Evolutionary conservation across 2,888 invertebrate species (phyloP).

Genomic region (Acanthosoma haemorrhoidale): DNA sequence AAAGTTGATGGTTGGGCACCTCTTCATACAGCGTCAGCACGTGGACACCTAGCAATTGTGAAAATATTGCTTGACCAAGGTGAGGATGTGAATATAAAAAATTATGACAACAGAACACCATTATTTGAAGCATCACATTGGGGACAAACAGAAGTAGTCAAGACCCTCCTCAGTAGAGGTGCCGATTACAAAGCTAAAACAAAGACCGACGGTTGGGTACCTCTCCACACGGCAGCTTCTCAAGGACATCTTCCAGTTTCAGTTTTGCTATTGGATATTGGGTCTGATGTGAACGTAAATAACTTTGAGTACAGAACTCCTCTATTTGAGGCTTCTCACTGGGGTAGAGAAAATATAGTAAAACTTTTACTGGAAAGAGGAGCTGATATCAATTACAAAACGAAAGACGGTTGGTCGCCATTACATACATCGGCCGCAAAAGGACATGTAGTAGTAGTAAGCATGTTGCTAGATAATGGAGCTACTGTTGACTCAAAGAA

Average conservation of each 20-base stretch:
- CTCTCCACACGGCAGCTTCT: not conserved
- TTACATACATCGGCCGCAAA: not conserved
- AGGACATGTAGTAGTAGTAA: not conserved
- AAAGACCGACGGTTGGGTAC: not conserved
- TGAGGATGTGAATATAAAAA: not conserved
- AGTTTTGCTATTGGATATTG: not conserved
- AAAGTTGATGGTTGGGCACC: not conserved
- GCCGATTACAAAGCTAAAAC: not conserved
- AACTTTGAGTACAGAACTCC: not conserved
- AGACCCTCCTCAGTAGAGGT: not conserved
- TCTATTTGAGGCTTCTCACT: not conserved
- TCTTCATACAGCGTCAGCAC: not conserved
- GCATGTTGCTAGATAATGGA: not conserved
- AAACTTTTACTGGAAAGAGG: not conserved
- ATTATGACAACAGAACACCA: not conserved
- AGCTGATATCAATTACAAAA: not conserved
- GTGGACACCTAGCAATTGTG: not conserved
- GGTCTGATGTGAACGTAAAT: not conserved
- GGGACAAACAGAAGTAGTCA: not conserved
- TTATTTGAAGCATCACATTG: not conserved
- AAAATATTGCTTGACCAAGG: not conserved
- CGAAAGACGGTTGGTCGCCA: not conserved
- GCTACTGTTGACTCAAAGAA: not conserved
- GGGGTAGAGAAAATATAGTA: not conserved
- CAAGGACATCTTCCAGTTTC: not conserved